Base-by-base conservation (phyloP, 2,113 vertebrate genomes). In the Lota lota region DNA sequence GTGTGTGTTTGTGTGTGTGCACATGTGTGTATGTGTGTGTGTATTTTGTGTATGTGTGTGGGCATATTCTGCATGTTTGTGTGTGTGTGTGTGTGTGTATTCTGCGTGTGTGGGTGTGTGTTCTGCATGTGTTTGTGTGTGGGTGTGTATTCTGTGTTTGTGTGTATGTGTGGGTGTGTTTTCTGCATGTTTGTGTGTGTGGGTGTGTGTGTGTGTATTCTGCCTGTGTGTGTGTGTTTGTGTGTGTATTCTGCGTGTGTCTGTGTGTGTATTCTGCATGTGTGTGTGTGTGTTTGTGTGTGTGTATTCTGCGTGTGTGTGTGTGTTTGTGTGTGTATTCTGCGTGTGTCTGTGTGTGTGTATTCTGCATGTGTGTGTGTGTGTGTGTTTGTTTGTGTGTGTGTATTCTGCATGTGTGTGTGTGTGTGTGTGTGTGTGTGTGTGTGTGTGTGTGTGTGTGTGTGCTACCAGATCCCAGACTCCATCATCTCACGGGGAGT, bases 401-500 rank as follows among this genome's bases (percentile, higher is more conserved):
- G 20, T 72, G 19, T 65, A n/a, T n/a, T n/a, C n/a, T n/a, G n/a
- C n/a, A n/a, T n/a, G 20, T 79, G 22, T 75, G 19, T 62, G 19
- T 76, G 61, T 57, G 69, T 78, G n/a, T 67, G 58, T 22, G 18
- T 61, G 16, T 33, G 18, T 75, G 60, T 61, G 50, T 70, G 64
- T 77, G 69, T 53, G 12, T 64, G 51, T 61, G 19, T 33, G n/a
- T 70, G 36, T 63, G 64, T 50, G 64, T 56, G 47, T 61, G 64
- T 69, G 70, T 75, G 67, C 75, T 66, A 50, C 78, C 92, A 99
- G 97, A 99, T 99, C 93, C 97, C 97, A 92, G 96, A 99, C 88
- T 96, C 96, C 92, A 99, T 99, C 79, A 98, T 98, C 81, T 99
- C 97, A 74, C 95, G 96, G 91, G 97, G 97, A 70, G 96, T 99